Conservation (phyloP, 2,888 invertebrate genomes). For the Cyrtodaria siliqua region DNA sequence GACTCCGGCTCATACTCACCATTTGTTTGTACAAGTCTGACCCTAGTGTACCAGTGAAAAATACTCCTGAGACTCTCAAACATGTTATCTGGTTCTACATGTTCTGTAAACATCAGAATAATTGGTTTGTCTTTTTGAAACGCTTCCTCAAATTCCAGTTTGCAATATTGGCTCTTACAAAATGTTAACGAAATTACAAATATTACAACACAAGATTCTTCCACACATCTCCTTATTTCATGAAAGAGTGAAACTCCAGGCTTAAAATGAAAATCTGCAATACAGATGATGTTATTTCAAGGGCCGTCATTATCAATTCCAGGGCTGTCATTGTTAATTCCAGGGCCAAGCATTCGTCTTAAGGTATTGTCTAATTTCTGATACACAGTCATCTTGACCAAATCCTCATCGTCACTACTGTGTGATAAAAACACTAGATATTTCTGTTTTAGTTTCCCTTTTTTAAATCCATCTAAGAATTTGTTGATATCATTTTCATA, state of each 20-base stretch:
- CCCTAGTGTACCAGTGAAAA: background rate
- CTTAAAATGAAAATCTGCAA: background rate
- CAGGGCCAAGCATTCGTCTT: background rate
- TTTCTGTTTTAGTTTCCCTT: background rate
- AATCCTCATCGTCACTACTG: background rate
- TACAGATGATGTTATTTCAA: background rate
- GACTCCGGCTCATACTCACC: background rate
- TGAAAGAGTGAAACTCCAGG: conserved; percentile 1
- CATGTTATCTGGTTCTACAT: background rate
- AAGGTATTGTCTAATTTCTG: background rate
- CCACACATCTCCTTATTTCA: background rate
- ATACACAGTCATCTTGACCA: background rate
- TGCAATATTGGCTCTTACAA: background rate
- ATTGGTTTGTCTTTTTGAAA: conserved; percentile 1
- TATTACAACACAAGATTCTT: conserved; percentile 5
- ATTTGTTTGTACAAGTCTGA: background rate
- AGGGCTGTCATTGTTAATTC: background rate
- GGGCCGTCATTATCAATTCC: too few species aligned
- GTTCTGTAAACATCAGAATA: background rate
- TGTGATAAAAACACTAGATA: background rate
- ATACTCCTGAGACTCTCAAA: background rate
- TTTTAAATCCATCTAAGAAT: background rate
- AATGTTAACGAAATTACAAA: background rate
- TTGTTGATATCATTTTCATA: too few species aligned
- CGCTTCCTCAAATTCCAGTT: background rate